A percentile compares a stretch with the other conserved stretches of the same genome.
phyloP scores from a whole-genome alignment of 2,888 invertebrate genomes.

The Bugulina stolonifera region DNA sequence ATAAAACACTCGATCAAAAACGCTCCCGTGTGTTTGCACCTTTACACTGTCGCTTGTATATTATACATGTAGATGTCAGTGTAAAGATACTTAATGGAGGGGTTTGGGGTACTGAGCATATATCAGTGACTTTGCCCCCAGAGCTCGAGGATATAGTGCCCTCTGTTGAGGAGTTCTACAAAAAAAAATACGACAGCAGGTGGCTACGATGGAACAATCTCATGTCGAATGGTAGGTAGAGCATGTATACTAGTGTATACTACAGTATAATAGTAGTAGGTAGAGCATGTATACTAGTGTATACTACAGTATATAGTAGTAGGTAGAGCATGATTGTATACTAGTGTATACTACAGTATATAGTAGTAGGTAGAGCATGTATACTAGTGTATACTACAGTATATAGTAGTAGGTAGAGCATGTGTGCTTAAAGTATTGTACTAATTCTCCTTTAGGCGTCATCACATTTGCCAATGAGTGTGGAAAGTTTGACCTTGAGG shows the following conservation, averaged over 20 bases:
- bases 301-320: slow-evolving; percentile 65
- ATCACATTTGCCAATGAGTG: slow-evolving; percentile 88
- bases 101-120: slow-evolving; percentile 94
- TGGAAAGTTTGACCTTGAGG: slow-evolving; percentile 89
- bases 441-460: too few relatives aligned
- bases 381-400: not conserved
- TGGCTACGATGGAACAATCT: slow-evolving; percentile 98
- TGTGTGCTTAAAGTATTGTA: too few relatives aligned
- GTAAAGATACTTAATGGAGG: slow-evolving; percentile 98
- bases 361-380: slow-evolving; percentile 69
- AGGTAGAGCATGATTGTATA: slow-evolving; percentile 56
- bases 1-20: too few relatives aligned
- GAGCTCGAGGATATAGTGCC: slow-evolving; percentile 98
- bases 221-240: slow-evolving; percentile 89
- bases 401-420: slow-evolving; percentile 74
- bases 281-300: not conserved
- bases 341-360: too few relatives aligned
- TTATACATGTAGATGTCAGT: slow-evolving; percentile 80
- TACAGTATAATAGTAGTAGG: slow-evolving; percentile 76
- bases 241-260: not conserved
- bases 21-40: too few relatives aligned
- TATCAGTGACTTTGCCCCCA: slow-evolving; percentile 89
- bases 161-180: slow-evolving; percentile 95
- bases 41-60: too few relatives aligned
- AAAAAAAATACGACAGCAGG: slow-evolving; percentile 91